Percentiles rank a stretch among this genome's conserved stretches.
These are phyloP conservation scores for Muntiacus muntjak DNA, from an alignment of 2,113 vertebrate genomes.

Conservation along the genomic window DNA sequence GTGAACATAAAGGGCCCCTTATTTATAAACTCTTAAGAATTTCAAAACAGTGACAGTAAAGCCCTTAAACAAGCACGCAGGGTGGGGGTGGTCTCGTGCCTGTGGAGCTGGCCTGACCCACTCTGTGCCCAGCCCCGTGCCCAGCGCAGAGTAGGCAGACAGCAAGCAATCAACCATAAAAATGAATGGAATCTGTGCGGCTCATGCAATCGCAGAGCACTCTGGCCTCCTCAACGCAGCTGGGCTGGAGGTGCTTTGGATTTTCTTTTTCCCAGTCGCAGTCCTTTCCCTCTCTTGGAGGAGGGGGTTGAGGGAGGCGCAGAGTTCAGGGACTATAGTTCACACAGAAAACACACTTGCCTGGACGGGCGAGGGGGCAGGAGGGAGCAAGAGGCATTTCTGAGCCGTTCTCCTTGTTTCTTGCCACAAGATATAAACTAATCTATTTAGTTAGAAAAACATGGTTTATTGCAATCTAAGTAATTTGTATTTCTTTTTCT, in stretches of 20 bases:
- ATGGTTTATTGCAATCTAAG: constrained; percentile 76
- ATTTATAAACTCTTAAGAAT: neutral
- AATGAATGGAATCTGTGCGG: neutral
- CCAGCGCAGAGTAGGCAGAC: neutral
- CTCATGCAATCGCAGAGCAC: rapidly evolving
- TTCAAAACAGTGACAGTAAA: neutral
- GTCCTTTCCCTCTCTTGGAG: constrained; percentile 8
- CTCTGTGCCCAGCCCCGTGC: neutral
- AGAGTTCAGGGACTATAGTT: constrained; percentile 42
- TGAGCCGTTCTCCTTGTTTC: constrained; percentile 2
- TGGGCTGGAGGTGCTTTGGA: constrained; percentile 14
- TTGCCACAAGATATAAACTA: constrained; percentile 74
- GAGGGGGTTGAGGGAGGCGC: neutral
- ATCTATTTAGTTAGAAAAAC: constrained; percentile 82
- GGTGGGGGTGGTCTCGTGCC: neutral
- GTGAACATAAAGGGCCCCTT: neutral
- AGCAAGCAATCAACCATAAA: neutral
- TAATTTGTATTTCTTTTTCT: constrained; percentile 80
- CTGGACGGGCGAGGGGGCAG: constrained; percentile 14
- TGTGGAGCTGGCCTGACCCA: neutral
- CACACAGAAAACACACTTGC: constrained; percentile 25
- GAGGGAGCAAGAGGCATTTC: constrained; percentile 29
- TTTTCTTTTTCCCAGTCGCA: constrained; percentile 1
- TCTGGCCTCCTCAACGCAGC: neutral
- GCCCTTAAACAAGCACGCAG: neutral